Base-by-base conservation (phyloP, 1,140 invertebrate species). In the Aleiodes sp. region DNA sequence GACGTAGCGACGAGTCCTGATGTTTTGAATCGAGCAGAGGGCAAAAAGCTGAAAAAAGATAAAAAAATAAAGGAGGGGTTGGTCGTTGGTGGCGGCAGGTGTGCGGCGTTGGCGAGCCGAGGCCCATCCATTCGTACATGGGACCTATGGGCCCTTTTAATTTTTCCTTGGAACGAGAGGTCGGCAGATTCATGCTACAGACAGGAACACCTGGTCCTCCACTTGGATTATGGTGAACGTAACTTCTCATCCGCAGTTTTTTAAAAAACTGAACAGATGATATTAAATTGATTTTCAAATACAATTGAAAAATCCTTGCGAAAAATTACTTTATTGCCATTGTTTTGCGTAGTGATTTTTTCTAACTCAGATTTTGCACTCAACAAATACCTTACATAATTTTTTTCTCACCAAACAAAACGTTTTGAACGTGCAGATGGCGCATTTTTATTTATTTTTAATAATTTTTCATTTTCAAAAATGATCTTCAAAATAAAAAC, bases 171-270 rank as follows among this genome's bases (percentile, higher is more conserved):
- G 26, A 73, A 69, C 28, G 41, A 67, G 65, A 62, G 70, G 35
- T 62, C 62, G 39, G 16, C 39, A 65, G 65, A 70, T 70, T 73
- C 68, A 19, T 66, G 56, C 31, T 65, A 63, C 57, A 69, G 33
- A 56, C 35, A 16, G 39, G 29, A 73, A 73, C 71, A 73, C 71
- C 71, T 73, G 71, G 68, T 70, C 57, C 60, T 63, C 56, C 70
- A 60, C 41, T 39, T 29, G 33, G 67, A 31, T 65, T 39, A 66
- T 26, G 31, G 6, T 31, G 41, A 43, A 29, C 26, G 43, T 33
- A 31, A 26, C 8, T 59, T 35, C 8, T 41, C 6, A 43, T 14
- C n/a, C 37, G 33, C 12, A 62, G 10, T n/a, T 7, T 21, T 37
- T 14, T 29, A 63, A 63, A 37, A 63, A 4, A 10, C n/a, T 14